Percentiles rank a stretch among this genome's conserved stretches.
Evolutionary conservation across 2,113 vertebrate species (phyloP).

Genomic region (Carollia perspicillata): DNA sequence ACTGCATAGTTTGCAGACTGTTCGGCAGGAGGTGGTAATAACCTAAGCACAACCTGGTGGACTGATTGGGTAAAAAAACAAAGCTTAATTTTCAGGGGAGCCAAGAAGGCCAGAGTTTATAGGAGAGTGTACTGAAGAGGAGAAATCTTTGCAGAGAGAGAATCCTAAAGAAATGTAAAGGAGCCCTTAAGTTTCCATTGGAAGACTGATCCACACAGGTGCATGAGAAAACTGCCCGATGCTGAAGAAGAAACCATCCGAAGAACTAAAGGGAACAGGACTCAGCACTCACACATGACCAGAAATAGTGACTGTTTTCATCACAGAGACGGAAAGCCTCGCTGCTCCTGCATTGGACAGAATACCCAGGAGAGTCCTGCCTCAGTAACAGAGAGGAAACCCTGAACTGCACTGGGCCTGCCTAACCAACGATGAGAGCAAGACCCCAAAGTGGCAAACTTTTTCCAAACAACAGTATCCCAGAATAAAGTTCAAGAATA

Average conservation of each 20-base stretch:
- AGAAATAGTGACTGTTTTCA: not conserved
- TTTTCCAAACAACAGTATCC: not conserved
- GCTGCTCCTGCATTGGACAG: not conserved
- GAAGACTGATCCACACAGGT: not conserved
- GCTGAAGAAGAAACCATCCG: not conserved
- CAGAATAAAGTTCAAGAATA: not conserved
- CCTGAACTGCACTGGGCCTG: not conserved
- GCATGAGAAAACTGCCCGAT: not conserved
- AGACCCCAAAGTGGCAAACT: not conserved
- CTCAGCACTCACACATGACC: not conserved
- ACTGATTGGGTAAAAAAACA: not conserved
- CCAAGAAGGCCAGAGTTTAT: not conserved
- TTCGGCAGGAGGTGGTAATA: not conserved
- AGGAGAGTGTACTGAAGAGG: not conserved
- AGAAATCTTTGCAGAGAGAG: not conserved
- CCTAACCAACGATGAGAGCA: not conserved
- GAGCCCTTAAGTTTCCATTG: not conserved
- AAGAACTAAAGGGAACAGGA: not conserved
- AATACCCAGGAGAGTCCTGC: not conserved
- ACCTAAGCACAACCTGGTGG: not conserved
- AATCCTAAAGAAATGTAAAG: not conserved
- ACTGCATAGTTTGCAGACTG: not conserved
- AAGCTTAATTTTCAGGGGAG: not conserved
- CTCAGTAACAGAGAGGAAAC: not conserved
- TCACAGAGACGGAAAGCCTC: not conserved